A percentile compares a stretch with the other conserved stretches of the same genome.
These are phyloP conservation scores for Bombus superbus DNA, from an alignment of 1,140 invertebrate species.

Conservation along the genomic window DNA sequence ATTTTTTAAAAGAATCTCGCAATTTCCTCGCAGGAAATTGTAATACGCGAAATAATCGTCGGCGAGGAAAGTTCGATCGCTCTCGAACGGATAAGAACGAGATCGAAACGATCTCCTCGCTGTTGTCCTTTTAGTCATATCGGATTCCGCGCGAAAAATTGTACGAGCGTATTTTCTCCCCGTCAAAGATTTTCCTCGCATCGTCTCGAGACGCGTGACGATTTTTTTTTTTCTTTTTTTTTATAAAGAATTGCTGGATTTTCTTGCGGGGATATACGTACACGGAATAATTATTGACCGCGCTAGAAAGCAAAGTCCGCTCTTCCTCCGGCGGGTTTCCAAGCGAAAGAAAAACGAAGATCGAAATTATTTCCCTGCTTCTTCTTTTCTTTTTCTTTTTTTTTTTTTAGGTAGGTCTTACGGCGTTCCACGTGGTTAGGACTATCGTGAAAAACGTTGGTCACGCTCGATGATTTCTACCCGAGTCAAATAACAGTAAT, in stretches of 20 bases:
- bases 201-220: too few relatives aligned
- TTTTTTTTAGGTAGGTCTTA: too few relatives aligned
- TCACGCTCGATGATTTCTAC: constrained; percentile 11
- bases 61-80: too few relatives aligned
- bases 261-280: too few relatives aligned
- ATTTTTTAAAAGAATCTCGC: background rate
- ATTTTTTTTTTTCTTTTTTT: background rate
- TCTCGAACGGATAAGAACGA: too few relatives aligned
- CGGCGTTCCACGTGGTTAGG: background rate
- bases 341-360: background rate
- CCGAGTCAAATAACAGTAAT: constrained; percentile 11
- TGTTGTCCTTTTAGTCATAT: too few relatives aligned
- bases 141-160: too few relatives aligned
- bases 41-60: too few relatives aligned
- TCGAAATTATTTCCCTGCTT: too few relatives aligned
- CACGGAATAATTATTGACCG: background rate
- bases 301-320: background rate
- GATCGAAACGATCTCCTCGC: too few relatives aligned
- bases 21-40: too few relatives aligned
- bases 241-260: background rate
- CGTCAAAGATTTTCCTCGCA: background rate
- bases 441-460: background rate
- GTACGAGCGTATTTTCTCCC: background rate
- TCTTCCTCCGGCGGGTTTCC: background rate
- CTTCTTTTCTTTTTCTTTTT: background rate